Percentiles rank a stretch among this genome's conserved stretches.
phyloP scores from a whole-genome alignment of 1,140 invertebrate genomes.

The Chionoecetes opilio region DNA sequence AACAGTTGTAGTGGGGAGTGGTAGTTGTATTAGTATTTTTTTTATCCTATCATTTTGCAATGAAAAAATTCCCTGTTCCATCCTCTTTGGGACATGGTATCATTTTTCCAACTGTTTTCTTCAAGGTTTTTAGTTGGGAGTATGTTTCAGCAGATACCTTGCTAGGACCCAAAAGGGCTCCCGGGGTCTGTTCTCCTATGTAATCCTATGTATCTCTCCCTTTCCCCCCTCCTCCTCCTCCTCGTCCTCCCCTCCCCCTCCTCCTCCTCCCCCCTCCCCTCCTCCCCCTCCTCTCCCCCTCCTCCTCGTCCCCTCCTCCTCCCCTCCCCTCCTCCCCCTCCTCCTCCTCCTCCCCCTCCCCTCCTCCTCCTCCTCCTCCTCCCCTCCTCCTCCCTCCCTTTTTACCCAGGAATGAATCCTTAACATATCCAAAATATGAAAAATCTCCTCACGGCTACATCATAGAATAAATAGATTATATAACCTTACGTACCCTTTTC shows the following conservation, averaged over 20 bases:
- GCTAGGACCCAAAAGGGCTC: too few relatives aligned
- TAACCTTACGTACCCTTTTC: not conserved
- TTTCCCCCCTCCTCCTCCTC: not conserved
- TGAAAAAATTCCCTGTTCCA: too few relatives aligned
- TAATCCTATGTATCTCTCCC: not conserved
- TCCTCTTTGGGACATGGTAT: too few relatives aligned
- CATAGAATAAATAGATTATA: not conserved
- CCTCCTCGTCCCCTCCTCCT: not conserved
- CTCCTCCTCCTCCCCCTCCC: not conserved
- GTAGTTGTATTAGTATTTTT: too few relatives aligned
- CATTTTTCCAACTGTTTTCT: too few relatives aligned
- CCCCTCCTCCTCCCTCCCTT: not conserved
- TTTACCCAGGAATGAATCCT: not conserved
- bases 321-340: not conserved
- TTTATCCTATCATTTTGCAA: too few relatives aligned
- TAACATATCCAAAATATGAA: too few relatives aligned
- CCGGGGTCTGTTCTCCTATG: too few relatives aligned
- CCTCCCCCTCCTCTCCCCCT: not conserved
- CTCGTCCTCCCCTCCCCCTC: not conserved
- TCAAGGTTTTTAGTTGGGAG: too few relatives aligned
- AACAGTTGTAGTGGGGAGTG: too few relatives aligned
- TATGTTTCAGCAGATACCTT: too few relatives aligned
- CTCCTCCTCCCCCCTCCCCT: not conserved
- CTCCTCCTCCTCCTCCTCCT: not conserved
- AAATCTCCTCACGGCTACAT: too few relatives aligned